phyloP scores from a whole-genome alignment of 2,113 vertebrate genomes.

The Eptesicus fuscus region DNA sequence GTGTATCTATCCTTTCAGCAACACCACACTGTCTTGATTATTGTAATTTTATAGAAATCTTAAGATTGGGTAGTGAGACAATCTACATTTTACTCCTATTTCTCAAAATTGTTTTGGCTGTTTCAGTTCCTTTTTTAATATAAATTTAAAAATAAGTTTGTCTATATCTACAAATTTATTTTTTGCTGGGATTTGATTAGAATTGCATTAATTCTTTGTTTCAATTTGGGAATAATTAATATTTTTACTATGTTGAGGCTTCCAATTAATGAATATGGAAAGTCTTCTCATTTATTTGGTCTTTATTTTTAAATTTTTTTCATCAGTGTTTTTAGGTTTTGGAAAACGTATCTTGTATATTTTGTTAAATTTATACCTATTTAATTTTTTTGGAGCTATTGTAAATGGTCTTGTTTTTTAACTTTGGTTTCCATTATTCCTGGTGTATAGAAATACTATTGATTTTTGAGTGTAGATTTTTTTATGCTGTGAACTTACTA shows the following conservation, averaged over 20 bases:
- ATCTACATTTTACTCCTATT: neutral
- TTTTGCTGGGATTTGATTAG: neutral
- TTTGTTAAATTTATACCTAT: neutral
- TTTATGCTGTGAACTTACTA: neutral
- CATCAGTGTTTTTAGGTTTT: neutral
- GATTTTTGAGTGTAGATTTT: neutral
- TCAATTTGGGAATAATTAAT: neutral
- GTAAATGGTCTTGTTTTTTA: neutral
- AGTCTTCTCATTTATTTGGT: neutral
- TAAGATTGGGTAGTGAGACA: neutral
- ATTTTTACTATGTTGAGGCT: neutral
- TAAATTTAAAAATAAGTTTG: neutral
- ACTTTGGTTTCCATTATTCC: neutral
- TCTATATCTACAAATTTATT: neutral
- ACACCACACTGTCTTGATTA: neutral
- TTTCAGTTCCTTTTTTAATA: neutral
- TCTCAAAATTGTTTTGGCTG: neutral
- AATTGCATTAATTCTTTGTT: neutral
- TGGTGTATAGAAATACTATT: neutral
- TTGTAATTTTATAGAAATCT: neutral
- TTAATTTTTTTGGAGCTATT: neutral
- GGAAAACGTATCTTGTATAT: neutral
- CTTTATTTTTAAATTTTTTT: neutral
- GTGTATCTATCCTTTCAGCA: neutral
- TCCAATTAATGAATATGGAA: neutral